These are phyloP conservation scores for Eumacrocentrus americanus DNA, from an alignment of 2,888 invertebrate genomes.

Conservation along the genomic window DNA sequence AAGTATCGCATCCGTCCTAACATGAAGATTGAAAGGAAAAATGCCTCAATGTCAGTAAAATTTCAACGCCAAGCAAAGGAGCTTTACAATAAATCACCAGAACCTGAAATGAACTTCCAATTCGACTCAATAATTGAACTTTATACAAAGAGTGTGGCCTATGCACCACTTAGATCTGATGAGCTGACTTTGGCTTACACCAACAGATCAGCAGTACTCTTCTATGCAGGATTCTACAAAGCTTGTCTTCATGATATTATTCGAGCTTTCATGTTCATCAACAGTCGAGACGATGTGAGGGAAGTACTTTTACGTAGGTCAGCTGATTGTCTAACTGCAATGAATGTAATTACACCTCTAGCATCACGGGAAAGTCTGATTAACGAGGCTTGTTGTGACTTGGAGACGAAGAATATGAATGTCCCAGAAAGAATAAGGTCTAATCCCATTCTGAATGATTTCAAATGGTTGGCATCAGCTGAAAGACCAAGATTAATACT, in stretches of 20 bases:
- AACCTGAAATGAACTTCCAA: constrained; percentile 14
- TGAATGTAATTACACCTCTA: constrained; percentile 40
- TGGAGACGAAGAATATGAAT: constrained; percentile 35
- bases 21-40: constrained; percentile 59
- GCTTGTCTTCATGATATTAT: constrained; percentile 75
- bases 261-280: constrained; percentile 65
- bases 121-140: constrained; percentile 53
- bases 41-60: constrained; percentile 64
- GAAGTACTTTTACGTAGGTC: constrained; percentile 70
- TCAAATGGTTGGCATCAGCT: neutral
- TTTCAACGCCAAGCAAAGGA: constrained; percentile 69
- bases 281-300: constrained; percentile 69
- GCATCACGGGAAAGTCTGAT: constrained; percentile 33
- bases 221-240: constrained; percentile 68
- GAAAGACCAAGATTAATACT: constrained; percentile 20
- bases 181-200: constrained; percentile 72
- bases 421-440: constrained; percentile 26
- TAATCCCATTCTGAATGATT: constrained; percentile 27
- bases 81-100: constrained; percentile 65
- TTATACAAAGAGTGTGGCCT: constrained; percentile 71
- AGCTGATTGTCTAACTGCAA: constrained; percentile 61
- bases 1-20: constrained; percentile 55
- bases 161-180: constrained; percentile 67
- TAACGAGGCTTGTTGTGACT: constrained; percentile 39
- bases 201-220: constrained; percentile 79